These are phyloP conservation scores for Caenorhabditis japonica DNA, from an alignment of 2,888 invertebrate genomes.

Conservation along the genomic window DNA sequence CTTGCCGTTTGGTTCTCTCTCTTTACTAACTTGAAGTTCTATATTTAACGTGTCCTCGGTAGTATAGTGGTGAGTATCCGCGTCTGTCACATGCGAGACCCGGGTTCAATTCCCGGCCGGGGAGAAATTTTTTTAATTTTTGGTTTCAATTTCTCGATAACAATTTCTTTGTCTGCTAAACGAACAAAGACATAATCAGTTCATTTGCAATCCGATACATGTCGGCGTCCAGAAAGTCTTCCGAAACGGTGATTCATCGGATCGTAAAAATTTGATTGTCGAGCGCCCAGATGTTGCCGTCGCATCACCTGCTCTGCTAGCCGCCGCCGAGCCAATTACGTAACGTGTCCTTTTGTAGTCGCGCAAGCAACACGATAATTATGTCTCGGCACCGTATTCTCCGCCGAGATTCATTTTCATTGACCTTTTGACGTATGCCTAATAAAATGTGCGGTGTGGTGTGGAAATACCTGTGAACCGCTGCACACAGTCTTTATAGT, in stretches of 20 bases:
- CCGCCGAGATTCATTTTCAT: conserved; percentile 28
- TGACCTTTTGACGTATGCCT: conserved; percentile 48
- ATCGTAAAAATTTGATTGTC: conserved; percentile 55
- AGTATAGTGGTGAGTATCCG: conserved; percentile 76
- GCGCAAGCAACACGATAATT: conserved; percentile 45
- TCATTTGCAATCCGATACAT: conserved; percentile 20
- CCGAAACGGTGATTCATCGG: conserved; percentile 33
- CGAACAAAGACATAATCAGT: conserved; percentile 23
- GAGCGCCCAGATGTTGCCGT: conserved; percentile 44
- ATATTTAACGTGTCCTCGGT: conserved; percentile 63
- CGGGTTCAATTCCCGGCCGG: conserved; percentile 76
- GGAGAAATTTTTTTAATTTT: conserved; percentile 64
- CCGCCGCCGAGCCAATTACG: conserved; percentile 35
- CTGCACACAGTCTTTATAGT: conserved; percentile 6
- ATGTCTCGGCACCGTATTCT: conserved; percentile 31
- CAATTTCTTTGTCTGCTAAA: neutral
- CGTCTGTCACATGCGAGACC: conserved; percentile 76
- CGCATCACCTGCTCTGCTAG: conserved; percentile 39
- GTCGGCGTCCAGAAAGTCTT: conserved; percentile 20
- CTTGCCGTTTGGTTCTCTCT: too few species aligned
- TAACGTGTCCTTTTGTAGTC: conserved; percentile 35
- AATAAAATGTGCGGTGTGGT: conserved; percentile 21
- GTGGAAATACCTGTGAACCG: conserved; percentile 32
- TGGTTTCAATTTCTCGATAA: neutral
- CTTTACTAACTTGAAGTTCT: conserved; percentile 5